Percentiles rank a stretch among this genome's conserved stretches.
These are phyloP conservation scores for Acronicta alni DNA, from an alignment of 2,888 invertebrate genomes.

Conservation along the genomic window DNA sequence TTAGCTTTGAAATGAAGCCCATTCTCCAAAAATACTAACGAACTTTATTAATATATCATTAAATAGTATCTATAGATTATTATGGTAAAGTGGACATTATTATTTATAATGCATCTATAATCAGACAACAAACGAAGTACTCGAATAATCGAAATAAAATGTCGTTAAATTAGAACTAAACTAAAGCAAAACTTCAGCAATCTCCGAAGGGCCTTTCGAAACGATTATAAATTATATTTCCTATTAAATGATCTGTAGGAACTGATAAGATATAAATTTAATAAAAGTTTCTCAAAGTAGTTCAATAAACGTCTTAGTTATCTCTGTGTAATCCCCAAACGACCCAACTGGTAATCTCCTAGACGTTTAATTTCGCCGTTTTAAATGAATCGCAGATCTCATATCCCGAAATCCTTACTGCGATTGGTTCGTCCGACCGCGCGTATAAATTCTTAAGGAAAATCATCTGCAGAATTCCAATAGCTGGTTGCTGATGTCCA, in stretches of 20 bases:
- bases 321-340: slow-evolving; percentile 75
- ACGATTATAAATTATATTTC: slow-evolving; percentile 65
- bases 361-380: slow-evolving; percentile 81
- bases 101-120: not conserved
- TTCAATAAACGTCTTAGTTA: slow-evolving; percentile 77
- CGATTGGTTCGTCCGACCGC: slow-evolving; percentile 68
- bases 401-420: slow-evolving; percentile 71
- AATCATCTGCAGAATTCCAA: slow-evolving; percentile 84
- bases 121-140: slow-evolving; percentile 8
- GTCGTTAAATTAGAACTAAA: slow-evolving; percentile 32
- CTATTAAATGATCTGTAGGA: slow-evolving; percentile 61
- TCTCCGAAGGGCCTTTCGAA: slow-evolving; percentile 46
- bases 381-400: slow-evolving; percentile 80
- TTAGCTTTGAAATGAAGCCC: slow-evolving; percentile 2
- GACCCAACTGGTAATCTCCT: slow-evolving; percentile 74
- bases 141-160: slow-evolving; percentile 27
- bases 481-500: slow-evolving; percentile 82
- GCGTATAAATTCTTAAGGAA: slow-evolving; percentile 79
- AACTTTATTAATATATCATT: not conserved
- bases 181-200: slow-evolving; percentile 37
- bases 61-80: not conserved
- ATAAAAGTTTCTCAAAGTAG: slow-evolving; percentile 72
- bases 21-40: not conserved
- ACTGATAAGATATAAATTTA: slow-evolving; percentile 67
- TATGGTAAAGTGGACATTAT: not conserved